Percentiles rank a stretch among this genome's conserved stretches.
These are phyloP conservation scores for Hermaeophaga mercurialis DNA, from an alignment of 2,888 invertebrate species.

Conservation along the genomic window DNA sequence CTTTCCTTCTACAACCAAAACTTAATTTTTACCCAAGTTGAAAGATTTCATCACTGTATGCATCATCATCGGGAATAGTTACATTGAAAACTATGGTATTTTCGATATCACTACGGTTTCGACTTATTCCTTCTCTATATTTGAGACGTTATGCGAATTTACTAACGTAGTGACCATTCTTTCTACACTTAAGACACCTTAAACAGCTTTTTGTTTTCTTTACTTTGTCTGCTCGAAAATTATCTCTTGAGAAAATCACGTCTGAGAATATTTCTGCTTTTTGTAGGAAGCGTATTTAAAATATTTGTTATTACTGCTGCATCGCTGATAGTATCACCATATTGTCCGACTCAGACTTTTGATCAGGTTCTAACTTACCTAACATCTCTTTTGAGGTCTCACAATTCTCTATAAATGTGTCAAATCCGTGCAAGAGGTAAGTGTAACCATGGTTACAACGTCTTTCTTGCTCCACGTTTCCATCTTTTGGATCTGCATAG, in stretches of 20 bases:
- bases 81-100: slow-evolving; percentile 6
- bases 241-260: slow-evolving; percentile 29
- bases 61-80: not conserved
- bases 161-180: slow-evolving; percentile 32
- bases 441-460: slow-evolving; percentile 34
- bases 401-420: slow-evolving; percentile 39
- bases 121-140: not conserved
- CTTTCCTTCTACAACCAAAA: slow-evolving; percentile 37
- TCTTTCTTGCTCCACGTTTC: slow-evolving; percentile 31
- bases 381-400: slow-evolving; percentile 31
- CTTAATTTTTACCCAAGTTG: slow-evolving; percentile 37
- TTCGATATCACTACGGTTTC: not conserved
- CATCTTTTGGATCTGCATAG: not conserved
- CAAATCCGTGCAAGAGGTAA: slow-evolving; percentile 34
- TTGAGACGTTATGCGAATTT: slow-evolving; percentile 19
- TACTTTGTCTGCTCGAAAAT: not conserved
- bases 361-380: slow-evolving; percentile 15
- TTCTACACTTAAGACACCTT: slow-evolving; percentile 33
- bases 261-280: slow-evolving; percentile 31
- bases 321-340: slow-evolving; percentile 37
- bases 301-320: slow-evolving; percentile 38
- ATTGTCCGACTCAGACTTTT: slow-evolving; percentile 38
- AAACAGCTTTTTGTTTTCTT: not conserved
- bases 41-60: slow-evolving; percentile 24
- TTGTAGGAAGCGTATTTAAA: slow-evolving; percentile 30